Conservation (phyloP, 1,140 invertebrate genomes). For the Zaprionus camerounensis region DNA sequence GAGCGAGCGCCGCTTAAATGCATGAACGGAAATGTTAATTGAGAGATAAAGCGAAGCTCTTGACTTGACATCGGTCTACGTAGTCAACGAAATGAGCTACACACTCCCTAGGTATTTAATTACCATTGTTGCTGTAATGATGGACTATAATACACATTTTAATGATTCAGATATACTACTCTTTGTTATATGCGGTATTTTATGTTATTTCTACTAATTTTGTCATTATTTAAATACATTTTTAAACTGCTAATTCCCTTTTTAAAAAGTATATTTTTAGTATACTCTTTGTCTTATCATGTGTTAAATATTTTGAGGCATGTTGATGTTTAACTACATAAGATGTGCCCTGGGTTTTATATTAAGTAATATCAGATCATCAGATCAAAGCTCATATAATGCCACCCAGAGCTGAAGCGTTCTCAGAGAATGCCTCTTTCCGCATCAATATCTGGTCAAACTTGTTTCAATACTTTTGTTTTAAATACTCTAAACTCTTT, state of each 20-base stretch:
- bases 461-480: constrained; percentile 49
- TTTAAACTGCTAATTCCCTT: too few relatives aligned
- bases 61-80: constrained; percentile 19
- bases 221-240: too few relatives aligned
- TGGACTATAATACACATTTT: not conserved
- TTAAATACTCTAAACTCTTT: constrained; percentile 13
- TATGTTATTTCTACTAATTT: too few relatives aligned
- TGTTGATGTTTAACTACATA: too few relatives aligned
- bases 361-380: not conserved
- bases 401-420: not conserved
- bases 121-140: not conserved
- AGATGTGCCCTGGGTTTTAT: too few relatives aligned
- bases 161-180: not conserved
- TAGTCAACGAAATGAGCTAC: constrained; percentile 27
- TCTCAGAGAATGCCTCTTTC: constrained; percentile 3
- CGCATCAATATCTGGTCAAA: constrained; percentile 33
- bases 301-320: too few relatives aligned
- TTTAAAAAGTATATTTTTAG: too few relatives aligned
- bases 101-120: not conserved
- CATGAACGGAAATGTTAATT: constrained; percentile 73
- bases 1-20: constrained; percentile 24
- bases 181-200: too few relatives aligned
- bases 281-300: too few relatives aligned
- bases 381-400: not conserved
- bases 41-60: constrained; percentile 54